A percentile compares a stretch with the other conserved stretches of the same genome.
These are phyloP conservation scores for Cassiopea andromeda DNA, from an alignment of 30 jellyfish, hydroid and myxozoan species.

Conservation along the genomic window DNA sequence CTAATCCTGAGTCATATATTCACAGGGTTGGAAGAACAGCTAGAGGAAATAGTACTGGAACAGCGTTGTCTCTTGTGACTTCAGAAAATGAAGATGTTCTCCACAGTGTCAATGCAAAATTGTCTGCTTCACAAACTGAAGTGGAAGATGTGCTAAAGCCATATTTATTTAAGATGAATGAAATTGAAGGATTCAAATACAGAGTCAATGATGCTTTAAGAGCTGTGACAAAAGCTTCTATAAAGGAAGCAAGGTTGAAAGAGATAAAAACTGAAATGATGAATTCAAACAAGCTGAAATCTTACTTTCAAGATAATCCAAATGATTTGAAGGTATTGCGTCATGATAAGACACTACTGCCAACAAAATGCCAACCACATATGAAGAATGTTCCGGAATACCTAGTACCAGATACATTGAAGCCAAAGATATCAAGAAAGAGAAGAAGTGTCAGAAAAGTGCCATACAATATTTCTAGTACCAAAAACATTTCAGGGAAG, in stretches of 20 bases:
- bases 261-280: constrained; percentile 91
- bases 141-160: constrained; percentile 78
- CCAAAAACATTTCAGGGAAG: constrained; percentile 17
- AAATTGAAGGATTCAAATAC: constrained; percentile 96
- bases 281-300: constrained; percentile 81
- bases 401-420: constrained; percentile 87
- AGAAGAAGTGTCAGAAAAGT: constrained; percentile 55
- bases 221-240: constrained; percentile 81
- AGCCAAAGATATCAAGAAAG: constrained; percentile 59
- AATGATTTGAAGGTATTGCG: constrained; percentile 88
- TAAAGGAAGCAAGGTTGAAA: constrained; percentile 92
- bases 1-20: constrained; percentile 77
- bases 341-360: constrained; percentile 84
- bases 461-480: constrained; percentile 2
- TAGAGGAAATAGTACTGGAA: constrained; percentile 91
- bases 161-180: constrained; percentile 87
- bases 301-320: constrained; percentile 95
- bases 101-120: constrained; percentile 49
- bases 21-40: constrained; percentile 99
- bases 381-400: constrained; percentile 97
- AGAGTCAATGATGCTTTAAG: constrained; percentile 90
- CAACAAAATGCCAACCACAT: constrained; percentile 85
- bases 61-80: constrained; percentile 91
- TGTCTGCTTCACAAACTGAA: constrained; percentile 53
- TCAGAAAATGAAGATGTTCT: constrained; percentile 52